phyloP scores from a whole-genome alignment of 2,113 vertebrate genomes.

The Acinonyx jubatus region DNA sequence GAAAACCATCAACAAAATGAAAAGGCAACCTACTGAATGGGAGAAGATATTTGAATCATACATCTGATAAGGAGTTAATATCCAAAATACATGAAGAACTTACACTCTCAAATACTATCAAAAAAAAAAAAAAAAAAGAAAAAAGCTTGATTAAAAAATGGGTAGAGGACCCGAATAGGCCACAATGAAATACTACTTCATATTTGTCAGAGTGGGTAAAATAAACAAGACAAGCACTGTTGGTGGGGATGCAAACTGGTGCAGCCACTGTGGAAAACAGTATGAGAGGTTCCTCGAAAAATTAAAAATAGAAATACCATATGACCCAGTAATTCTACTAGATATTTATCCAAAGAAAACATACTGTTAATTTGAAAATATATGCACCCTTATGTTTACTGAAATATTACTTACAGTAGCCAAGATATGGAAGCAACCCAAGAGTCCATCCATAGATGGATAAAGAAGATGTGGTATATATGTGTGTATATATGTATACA shows the following conservation, averaged over 20 bases:
- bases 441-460: background rate
- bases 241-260: background rate
- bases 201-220: background rate
- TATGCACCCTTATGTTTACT: background rate
- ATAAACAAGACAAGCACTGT: background rate
- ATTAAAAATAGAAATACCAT: background rate
- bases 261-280: background rate
- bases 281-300: background rate
- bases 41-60: background rate
- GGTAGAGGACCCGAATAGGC: background rate
- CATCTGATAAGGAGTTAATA: background rate
- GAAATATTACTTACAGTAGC: background rate
- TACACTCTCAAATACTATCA: background rate
- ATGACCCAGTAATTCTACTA: background rate
- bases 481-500: too few species aligned
- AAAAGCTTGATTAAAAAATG: background rate
- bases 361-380: background rate
- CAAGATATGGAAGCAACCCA: background rate
- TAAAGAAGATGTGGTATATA: background rate
- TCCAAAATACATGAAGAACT: background rate
- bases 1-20: background rate
- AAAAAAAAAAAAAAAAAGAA: background rate
- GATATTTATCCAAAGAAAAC: background rate
- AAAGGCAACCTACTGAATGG: background rate
- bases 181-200: background rate